Conservation (phyloP, 2,888 invertebrate genomes). For the Meteorus colon region DNA sequence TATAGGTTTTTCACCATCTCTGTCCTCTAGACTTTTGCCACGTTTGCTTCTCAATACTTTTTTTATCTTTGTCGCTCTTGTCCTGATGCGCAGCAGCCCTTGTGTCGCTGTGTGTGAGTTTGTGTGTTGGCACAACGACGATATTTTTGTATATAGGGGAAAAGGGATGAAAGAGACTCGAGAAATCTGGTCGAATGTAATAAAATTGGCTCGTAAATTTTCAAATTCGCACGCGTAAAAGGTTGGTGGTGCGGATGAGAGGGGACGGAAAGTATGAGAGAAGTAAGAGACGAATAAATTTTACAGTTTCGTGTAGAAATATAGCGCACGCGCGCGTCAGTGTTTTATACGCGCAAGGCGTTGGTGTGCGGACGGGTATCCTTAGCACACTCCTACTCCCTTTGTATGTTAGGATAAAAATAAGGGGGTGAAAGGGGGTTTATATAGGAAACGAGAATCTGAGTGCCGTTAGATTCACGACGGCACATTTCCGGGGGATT, state of each 20-base stretch:
- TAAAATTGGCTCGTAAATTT: slow-evolving; percentile 62
- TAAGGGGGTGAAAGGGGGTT: slow-evolving; percentile 11
- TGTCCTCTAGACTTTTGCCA: slow-evolving; percentile 14
- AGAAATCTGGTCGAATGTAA: slow-evolving; percentile 55
- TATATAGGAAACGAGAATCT: slow-evolving; percentile 28
- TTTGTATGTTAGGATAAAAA: not conserved
- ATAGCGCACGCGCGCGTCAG: slow-evolving; percentile 7
- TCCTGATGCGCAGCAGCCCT: not conserved
- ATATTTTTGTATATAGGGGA: not conserved
- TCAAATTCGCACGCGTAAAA: slow-evolving; percentile 52
- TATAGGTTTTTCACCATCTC: slow-evolving; percentile 29
- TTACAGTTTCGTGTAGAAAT: slow-evolving; percentile 44
- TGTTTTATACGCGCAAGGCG: slow-evolving; percentile 45
- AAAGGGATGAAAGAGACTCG: slow-evolving; percentile 48
- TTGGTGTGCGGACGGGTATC: slow-evolving; percentile 4
- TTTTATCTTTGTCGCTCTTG: slow-evolving; percentile 26
- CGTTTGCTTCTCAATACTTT: slow-evolving; percentile 38
- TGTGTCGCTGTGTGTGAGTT: not conserved
- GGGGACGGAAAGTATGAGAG: slow-evolving; percentile 29
- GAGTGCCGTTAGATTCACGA: slow-evolving; percentile 34
- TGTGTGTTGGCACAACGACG: not conserved
- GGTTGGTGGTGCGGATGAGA: slow-evolving; percentile 17
- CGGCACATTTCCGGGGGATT: slow-evolving; percentile 40
- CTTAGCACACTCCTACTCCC: not conserved
- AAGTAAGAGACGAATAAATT: slow-evolving; percentile 54